Percentiles rank a stretch among this genome's conserved stretches.
Conservation (phyloP, 1,140 invertebrate genomes). For the Bombus breviceps region DNA sequence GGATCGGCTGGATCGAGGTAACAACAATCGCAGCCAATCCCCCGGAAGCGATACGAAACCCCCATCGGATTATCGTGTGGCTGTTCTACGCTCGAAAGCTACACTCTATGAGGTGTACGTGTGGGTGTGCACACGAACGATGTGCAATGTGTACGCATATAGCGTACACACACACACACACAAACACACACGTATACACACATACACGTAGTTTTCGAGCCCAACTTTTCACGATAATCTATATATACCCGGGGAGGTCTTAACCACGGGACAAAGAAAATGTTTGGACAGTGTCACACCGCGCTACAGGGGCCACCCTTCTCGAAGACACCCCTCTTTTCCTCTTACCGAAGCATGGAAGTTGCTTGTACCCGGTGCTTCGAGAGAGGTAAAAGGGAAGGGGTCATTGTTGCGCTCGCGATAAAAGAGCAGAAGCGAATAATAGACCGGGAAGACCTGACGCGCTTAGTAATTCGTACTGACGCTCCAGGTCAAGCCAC, state of each 20-base stretch:
- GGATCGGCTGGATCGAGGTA: constrained; percentile 68
- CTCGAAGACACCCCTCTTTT: constrained; percentile 53
- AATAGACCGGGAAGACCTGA: constrained; percentile 59
- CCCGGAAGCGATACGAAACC: constrained; percentile 77
- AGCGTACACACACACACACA: not conserved
- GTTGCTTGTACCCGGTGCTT: constrained; percentile 43
- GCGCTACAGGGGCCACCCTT: constrained; percentile 70
- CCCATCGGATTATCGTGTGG: constrained; percentile 78
- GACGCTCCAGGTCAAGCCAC: constrained; percentile 34
- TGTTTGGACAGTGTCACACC: constrained; percentile 82
- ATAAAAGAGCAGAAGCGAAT: constrained; percentile 74
- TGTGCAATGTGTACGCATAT: not conserved
- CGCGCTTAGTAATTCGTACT: constrained; percentile 50
- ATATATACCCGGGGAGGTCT: constrained; percentile 73
- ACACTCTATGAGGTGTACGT: constrained; percentile 55
- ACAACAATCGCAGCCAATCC: constrained; percentile 71
- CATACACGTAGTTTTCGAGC: constrained; percentile 30
- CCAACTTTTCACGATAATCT: constrained; percentile 75
- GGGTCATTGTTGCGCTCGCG: constrained; percentile 50
- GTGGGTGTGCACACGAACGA: not conserved
- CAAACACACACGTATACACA: not conserved
- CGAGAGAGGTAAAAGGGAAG: constrained; percentile 42
- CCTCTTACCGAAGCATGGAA: not conserved
- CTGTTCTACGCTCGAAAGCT: constrained; percentile 72
- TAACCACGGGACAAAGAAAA: constrained; percentile 82